phyloP scores from a whole-genome alignment of 2,113 vertebrate genomes.

The Chlorodrepanis virens region DNA sequence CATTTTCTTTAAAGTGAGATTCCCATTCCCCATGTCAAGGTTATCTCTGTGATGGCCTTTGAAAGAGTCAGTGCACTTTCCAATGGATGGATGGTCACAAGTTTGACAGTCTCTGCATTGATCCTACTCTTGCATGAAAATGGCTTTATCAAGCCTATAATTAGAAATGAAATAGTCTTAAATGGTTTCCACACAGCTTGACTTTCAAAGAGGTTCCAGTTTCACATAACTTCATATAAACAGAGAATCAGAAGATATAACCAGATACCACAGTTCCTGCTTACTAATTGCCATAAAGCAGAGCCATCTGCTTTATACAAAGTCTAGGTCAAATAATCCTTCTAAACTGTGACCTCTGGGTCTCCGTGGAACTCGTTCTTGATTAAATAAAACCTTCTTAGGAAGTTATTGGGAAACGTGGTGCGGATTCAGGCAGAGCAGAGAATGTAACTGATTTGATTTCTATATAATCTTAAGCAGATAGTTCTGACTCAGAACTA shows the following conservation, averaged over 20 bases:
- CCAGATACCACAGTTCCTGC: constrained; percentile 71
- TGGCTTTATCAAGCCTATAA: constrained; percentile 69
- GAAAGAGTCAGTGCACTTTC: constrained; percentile 47
- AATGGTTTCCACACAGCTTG: constrained; percentile 68
- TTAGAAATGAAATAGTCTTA: constrained; percentile 77
- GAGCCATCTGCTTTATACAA: constrained; percentile 73
- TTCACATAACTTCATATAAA: constrained; percentile 71
- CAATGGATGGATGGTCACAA: constrained; percentile 25
- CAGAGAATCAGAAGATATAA: constrained; percentile 73
- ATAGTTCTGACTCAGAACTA: background rate
- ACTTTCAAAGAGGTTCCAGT: constrained; percentile 75
- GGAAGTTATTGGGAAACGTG: constrained; percentile 46
- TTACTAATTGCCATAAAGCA: constrained; percentile 74
- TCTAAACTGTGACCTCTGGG: constrained; percentile 71
- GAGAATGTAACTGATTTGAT: constrained; percentile 42
- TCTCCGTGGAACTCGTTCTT: constrained; percentile 45
- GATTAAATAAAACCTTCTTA: constrained; percentile 64
- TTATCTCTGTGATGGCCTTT: constrained; percentile 68
- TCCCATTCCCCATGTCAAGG: constrained; percentile 15
- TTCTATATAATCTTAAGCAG: constrained; percentile 39
- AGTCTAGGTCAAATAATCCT: constrained; percentile 58
- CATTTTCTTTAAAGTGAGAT: constrained; percentile 34
- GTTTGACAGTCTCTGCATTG: constrained; percentile 56
- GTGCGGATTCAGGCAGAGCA: constrained; percentile 34
- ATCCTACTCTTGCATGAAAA: constrained; percentile 65